Conservation (phyloP, 2,113 vertebrate species). For the Plectropomus leopardus region DNA sequence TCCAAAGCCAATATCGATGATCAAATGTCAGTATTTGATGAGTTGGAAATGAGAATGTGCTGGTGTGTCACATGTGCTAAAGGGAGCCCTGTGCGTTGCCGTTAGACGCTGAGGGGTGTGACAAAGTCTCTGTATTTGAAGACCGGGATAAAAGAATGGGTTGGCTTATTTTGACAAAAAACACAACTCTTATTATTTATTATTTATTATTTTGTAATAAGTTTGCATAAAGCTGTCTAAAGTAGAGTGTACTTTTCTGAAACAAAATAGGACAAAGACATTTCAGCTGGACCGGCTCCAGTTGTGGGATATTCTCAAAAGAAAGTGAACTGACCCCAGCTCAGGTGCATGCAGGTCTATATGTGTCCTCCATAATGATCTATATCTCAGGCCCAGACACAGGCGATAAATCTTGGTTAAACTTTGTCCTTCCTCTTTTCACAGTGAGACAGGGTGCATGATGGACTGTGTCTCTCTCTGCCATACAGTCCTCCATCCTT, state of each 20-base stretch:
- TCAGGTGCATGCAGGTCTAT: constrained; percentile 68
- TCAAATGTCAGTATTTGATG: too few relatives aligned
- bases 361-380: constrained; percentile 80
- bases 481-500: constrained; percentile 44
- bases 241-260: neutral
- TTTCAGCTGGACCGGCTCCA: neutral
- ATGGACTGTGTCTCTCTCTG: constrained; percentile 75
- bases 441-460: constrained; percentile 68
- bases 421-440: constrained; percentile 82
- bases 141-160: too few relatives aligned
- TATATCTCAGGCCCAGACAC: constrained; percentile 71
- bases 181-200: too few relatives aligned
- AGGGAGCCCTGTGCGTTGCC: too few relatives aligned
- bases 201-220: neutral
- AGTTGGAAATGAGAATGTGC: too few relatives aligned
- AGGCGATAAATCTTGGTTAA: constrained; percentile 80
- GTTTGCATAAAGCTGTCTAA: neutral
- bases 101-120: too few relatives aligned
- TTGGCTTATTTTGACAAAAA: neutral
- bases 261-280: too few relatives aligned
- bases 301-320: constrained; percentile 3
- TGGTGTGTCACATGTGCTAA: too few relatives aligned
- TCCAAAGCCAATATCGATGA: too few relatives aligned
- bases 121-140: too few relatives aligned
- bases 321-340: constrained; percentile 59